These are phyloP conservation scores for Terrapene triunguis DNA, from an alignment of 2,113 vertebrate genomes.

Conservation along the genomic window DNA sequence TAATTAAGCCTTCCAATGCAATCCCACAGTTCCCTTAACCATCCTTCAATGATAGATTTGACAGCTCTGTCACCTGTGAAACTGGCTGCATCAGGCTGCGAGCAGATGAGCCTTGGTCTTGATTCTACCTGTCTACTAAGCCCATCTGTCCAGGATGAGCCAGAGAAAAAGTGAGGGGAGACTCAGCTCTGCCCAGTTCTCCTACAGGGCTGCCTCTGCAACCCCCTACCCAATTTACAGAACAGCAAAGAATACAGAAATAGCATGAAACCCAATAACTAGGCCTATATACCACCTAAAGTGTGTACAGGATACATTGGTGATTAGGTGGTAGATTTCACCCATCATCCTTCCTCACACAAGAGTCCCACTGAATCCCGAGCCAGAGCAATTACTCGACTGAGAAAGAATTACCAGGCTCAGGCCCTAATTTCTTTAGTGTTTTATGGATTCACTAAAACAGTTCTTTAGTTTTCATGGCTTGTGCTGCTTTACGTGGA, in stretches of 20 bases:
- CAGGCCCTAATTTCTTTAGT: background rate
- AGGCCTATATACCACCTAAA: background rate
- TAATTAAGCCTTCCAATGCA: background rate
- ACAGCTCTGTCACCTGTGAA: background rate
- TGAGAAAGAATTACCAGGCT: background rate
- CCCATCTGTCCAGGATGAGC: background rate
- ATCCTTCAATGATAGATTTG: background rate
- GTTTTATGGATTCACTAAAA: background rate
- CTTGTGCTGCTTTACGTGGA: rapidly evolving
- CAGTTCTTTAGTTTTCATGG: background rate
- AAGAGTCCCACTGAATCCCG: background rate
- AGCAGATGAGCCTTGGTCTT: background rate
- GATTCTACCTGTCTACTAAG: background rate
- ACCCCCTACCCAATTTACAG: background rate
- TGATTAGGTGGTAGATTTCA: background rate
- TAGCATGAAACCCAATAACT: background rate
- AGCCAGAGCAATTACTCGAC: background rate
- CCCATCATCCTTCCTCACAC: background rate
- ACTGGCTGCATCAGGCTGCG: background rate
- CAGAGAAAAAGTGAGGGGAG: background rate
- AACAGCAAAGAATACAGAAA: background rate
- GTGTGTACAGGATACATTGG: background rate
- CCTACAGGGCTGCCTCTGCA: background rate
- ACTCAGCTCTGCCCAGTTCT: background rate
- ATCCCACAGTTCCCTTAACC: background rate